phyloP scores from a whole-genome alignment of 2,797 vertebrate genomes.

The Furcifer pardalis region DNA sequence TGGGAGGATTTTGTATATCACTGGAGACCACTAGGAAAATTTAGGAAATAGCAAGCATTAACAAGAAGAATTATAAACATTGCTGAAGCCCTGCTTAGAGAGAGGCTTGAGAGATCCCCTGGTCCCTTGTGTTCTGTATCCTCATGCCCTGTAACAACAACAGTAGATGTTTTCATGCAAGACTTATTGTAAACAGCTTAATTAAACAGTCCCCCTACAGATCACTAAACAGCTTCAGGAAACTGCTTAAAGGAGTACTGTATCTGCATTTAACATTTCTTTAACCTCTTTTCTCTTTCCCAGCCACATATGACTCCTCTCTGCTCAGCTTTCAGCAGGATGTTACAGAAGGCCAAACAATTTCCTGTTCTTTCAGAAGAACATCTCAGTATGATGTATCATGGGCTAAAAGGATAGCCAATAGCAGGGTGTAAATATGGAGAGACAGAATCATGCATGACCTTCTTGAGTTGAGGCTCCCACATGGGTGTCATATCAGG shows the following conservation, averaged over 20 bases:
- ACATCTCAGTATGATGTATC: not conserved
- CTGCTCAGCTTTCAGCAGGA: not conserved
- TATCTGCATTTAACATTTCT: not conserved
- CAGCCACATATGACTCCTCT: not conserved
- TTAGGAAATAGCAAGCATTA: not conserved
- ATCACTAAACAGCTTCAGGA: conserved; percentile 51
- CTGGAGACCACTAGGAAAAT: not conserved
- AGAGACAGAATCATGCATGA: not conserved
- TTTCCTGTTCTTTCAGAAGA: not conserved
- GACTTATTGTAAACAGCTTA: conserved; percentile 61
- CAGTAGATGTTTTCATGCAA: conserved; percentile 53
- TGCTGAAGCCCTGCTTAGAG: not conserved
- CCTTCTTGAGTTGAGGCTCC: not conserved
- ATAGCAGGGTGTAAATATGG: not conserved
- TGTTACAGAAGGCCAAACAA: not conserved
- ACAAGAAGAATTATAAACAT: not conserved
- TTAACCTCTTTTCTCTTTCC: fast-evolving
- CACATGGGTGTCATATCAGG: not conserved
- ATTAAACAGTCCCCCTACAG: conserved; percentile 50
- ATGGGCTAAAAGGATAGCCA: not conserved
- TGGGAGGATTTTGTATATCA: not conserved
- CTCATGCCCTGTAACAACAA: conserved; percentile 21
- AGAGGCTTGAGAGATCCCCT: not conserved
- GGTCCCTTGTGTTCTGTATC: not conserved
- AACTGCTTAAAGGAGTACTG: conserved; percentile 11